Base-by-base conservation (phyloP, 2,888 invertebrate species). In the Anagyrus pseudococci region DNA sequence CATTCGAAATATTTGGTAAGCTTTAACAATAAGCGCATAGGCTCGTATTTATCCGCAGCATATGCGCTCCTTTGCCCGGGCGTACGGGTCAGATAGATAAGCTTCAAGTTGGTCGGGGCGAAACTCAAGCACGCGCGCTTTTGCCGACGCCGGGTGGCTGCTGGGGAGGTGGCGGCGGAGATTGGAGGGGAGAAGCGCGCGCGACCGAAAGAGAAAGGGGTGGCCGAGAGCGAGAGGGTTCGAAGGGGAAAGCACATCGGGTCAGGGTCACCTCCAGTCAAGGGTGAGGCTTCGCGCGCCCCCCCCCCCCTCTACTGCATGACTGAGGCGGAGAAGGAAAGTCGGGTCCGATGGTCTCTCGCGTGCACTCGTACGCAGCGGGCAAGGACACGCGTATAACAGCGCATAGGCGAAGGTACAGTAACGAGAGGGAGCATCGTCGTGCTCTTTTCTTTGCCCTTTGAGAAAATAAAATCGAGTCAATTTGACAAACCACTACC, bases 251-350 rank as follows among this genome's bases (percentile, higher is more conserved):
- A 2, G 33, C 2, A 15, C 64, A 55, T 56, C 49, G 63, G 68
- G 66, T 65, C 66, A 69, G 70, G 75, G 75, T 75, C 73, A 69
- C 66, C 64, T 63, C 57, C 69, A 71, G 73, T 72, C 72, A 71
- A 72, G 74, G 75, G 76, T 69, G 68, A 68, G 63, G 61, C 58
- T 62, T 61, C 58, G 25, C 58, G 46, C 55, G 2, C 40, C 13
- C 48, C 17, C 26, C 17, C 44, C 44, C 49, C n/a, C n/a, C 47
- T 15, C 26, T 23, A n/a, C 22, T 33, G 15, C 19, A 23, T 23
- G 20, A n/a, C 52, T 2, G 44, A 25, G 22, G 1, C 19, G 41
- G 13, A 4, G 46, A 41, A 15, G 37, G 13, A 37, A 10, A 19
- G 46, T 46, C 41, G 52, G 52, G 66, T 61, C 58, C 62, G 59